Evolutionary conservation across 2,113 vertebrate genomes (phyloP), one percentile per base, ranked within the genome.

Genomic region (Poecilia latipinna): DNA sequence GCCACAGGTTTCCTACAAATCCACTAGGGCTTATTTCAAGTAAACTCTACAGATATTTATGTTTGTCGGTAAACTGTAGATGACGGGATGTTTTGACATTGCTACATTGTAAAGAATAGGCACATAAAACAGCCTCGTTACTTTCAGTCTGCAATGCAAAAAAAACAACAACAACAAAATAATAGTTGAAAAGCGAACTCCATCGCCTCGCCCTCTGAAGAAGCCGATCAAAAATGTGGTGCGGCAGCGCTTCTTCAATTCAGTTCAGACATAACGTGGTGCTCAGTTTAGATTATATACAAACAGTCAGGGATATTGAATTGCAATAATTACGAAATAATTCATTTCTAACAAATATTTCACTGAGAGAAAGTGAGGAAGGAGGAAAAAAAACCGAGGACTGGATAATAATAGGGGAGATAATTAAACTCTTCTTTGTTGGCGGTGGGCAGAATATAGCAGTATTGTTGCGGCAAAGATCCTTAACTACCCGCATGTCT

Each of bases 381-480:
- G 29, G 24, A 31, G 4, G 15, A 31, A 17, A 39, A 70, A 15
- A 39, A 70, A 15, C 13, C 70, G 74, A 70, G 65, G 72, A 4
- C 77, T 70, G 0, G 22, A 66, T 84, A 75, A 89, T 85, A 86
- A 88, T 83, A 65, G 80, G 65, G 73, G 39, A 76, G 78, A 85
- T 91, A 85, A 90, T 92, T 92, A 87, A 72, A 72, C 54, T 60
- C 62, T 80, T 37, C 72, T 86, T 65, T 90, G 80, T 78, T 35
- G 65, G 79, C 35, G 32, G 73, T 11, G 0, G 70, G 72, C 63
- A 70, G 78, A 70, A 88, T 82, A 87, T 86, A 85, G 83, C 75
- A 4, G 37, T 74, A 84, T 89, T 90, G 88, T 91, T 80, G 76
- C 70, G 3, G 83, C 42, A 82, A 86, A 89, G 86, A 89, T 90